phyloP scores from a whole-genome alignment of 2,113 vertebrate species.

The Piprites chloris region DNA sequence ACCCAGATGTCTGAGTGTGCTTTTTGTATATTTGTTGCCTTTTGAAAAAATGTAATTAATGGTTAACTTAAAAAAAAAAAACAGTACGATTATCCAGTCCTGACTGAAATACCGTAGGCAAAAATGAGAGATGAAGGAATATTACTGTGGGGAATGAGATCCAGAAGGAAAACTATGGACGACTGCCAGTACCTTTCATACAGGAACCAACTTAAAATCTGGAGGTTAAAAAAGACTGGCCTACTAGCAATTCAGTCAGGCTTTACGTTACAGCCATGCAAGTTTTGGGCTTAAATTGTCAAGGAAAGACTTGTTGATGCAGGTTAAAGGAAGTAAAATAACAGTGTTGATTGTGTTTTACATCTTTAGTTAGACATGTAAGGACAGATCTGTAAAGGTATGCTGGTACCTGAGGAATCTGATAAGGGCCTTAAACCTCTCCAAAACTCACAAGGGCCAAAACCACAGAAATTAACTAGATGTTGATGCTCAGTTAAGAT shows the following conservation, averaged over 20 bases:
- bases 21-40: background rate
- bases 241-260: background rate
- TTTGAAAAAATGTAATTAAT: background rate
- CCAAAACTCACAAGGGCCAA: background rate
- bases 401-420: background rate
- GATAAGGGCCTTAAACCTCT: background rate
- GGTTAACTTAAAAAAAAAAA: slow-evolving; percentile 52
- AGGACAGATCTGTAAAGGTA: slow-evolving; percentile 1
- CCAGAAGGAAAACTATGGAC: slow-evolving; percentile 20
- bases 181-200: slow-evolving; percentile 14
- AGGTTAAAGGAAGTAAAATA: slow-evolving; percentile 16
- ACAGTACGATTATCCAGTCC: slow-evolving; percentile 2
- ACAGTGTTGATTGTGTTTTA: background rate
- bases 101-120: slow-evolving; percentile 1
- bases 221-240: background rate
- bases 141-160: slow-evolving; percentile 22
- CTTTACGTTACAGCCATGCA: background rate
- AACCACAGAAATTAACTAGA: background rate
- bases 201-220: background rate
- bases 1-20: background rate
- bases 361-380: background rate
- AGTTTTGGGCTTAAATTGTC: background rate
- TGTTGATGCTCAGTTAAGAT: background rate
- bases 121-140: slow-evolving; percentile 43
- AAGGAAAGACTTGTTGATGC: background rate